Evolutionary conservation across 1,140 invertebrate species (phyloP).

Genomic region (Hyphantria cunea): DNA sequence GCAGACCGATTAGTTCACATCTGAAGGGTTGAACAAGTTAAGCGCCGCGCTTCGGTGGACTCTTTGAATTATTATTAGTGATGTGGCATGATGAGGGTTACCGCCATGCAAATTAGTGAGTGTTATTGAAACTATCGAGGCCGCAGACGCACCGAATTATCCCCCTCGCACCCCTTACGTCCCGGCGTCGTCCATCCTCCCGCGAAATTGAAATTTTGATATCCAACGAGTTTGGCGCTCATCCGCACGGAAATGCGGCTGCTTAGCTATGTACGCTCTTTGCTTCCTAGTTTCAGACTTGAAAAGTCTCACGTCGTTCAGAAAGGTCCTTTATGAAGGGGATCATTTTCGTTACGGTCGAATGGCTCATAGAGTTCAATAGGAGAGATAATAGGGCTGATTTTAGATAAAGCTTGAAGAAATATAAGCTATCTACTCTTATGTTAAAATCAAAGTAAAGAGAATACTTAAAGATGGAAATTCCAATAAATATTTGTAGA

Average conservation of each 20-base stretch:
- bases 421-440: too few species aligned
- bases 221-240: conserved; percentile 9
- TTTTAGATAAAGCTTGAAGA: too few species aligned
- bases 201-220: conserved; percentile 26
- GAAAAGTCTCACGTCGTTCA: conserved; percentile 8
- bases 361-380: background rate
- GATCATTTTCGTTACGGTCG: background rate
- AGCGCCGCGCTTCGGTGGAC: conserved; percentile 30
- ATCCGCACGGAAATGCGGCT: conserved; percentile 9
- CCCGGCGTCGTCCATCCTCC: background rate
- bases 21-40: conserved; percentile 42
- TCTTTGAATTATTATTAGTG: conserved; percentile 31
- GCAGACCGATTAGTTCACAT: conserved; percentile 51
- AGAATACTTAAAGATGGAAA: too few species aligned
- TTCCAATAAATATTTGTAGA: too few species aligned
- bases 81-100: background rate
- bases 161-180: background rate
- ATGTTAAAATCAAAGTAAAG: too few species aligned
- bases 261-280: conserved; percentile 15
- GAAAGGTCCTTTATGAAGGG: background rate
- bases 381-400: background rate
- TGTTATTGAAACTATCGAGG: conserved; percentile 28
- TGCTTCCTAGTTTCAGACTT: background rate
- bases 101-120: conserved; percentile 20
- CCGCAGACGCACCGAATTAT: too few species aligned